These are phyloP conservation scores for Spodoptera exigua DNA, from an alignment of 2,888 invertebrate species.

Conservation along the genomic window DNA sequence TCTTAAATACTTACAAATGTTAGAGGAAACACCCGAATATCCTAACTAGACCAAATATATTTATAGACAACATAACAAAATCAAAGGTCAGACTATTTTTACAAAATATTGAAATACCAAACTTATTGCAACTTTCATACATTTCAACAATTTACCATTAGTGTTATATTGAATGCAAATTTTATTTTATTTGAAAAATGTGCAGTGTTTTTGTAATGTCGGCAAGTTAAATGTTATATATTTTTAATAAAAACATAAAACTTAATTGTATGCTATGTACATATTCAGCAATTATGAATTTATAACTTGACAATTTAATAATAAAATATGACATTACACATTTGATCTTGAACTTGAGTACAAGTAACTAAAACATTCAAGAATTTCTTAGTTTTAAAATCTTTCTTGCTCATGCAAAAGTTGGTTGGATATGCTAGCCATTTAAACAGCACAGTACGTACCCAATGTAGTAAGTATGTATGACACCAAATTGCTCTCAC, in stretches of 20 bases:
- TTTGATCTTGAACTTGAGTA: conserved; percentile 12
- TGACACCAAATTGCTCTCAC: conserved; percentile 83
- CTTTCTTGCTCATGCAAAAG: conserved; percentile 72
- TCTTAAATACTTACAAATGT: conserved; percentile 83
- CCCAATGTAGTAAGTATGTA: conserved; percentile 85
- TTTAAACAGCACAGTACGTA: conserved; percentile 86
- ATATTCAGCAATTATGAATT: conserved; percentile 17
- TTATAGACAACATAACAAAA: conserved; percentile 56
- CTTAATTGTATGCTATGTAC: conserved; percentile 17
- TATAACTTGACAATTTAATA: not conserved
- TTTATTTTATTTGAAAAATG: conserved; percentile 14
- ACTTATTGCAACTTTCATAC: conserved; percentile 19
- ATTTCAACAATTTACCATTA: conserved; percentile 32
- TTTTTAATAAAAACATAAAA: conserved; percentile 15
- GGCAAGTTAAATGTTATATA: conserved; percentile 19
- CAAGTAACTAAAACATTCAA: conserved; percentile 34
- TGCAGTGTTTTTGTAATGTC: conserved; percentile 21
- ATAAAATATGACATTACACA: conserved; percentile 9
- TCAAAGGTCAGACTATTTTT: conserved; percentile 29
- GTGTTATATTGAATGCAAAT: conserved; percentile 26
- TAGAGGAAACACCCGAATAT: conserved; percentile 78
- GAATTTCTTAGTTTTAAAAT: conserved; percentile 36
- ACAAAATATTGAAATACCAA: conserved; percentile 26
- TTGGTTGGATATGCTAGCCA: conserved; percentile 77
- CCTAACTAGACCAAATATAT: conserved; percentile 68